A percentile compares a stretch with the other conserved stretches of the same genome.
phyloP scores from a whole-genome alignment of 2,797 vertebrate species.

The Bradypodion ventrale region DNA sequence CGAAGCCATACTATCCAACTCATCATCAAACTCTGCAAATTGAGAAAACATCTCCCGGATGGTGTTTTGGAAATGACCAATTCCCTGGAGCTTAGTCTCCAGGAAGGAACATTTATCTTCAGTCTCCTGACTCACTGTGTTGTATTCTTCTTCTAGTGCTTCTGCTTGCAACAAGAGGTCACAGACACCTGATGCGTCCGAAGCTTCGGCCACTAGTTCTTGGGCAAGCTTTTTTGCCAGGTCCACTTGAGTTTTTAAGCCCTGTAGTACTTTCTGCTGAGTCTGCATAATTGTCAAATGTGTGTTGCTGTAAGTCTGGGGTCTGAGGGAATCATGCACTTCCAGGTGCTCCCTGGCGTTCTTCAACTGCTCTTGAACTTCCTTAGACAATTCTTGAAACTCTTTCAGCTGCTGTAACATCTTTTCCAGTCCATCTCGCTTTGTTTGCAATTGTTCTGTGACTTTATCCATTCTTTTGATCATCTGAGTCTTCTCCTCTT shows the following conservation, averaged over 20 bases:
- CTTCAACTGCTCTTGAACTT: slow-evolving; percentile 84
- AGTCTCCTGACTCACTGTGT: slow-evolving; percentile 78
- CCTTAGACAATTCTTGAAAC: slow-evolving; percentile 87
- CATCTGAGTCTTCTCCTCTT: slow-evolving; percentile 80
- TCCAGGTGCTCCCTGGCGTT: slow-evolving; percentile 86
- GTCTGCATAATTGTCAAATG: slow-evolving; percentile 90
- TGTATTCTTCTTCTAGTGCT: slow-evolving; percentile 83
- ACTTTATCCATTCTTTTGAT: slow-evolving; percentile 82
- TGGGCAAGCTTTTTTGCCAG: slow-evolving; percentile 84
- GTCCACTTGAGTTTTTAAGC: slow-evolving; percentile 83
- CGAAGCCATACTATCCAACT: slow-evolving; percentile 91
- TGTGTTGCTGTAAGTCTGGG: slow-evolving; percentile 90
- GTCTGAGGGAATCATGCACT: slow-evolving; percentile 81
- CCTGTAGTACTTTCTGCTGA: slow-evolving; percentile 89
- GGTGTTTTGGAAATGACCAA: slow-evolving; percentile 94
- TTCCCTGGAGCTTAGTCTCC: slow-evolving; percentile 94
- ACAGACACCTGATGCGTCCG: slow-evolving; percentile 85
- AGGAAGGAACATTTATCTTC: slow-evolving; percentile 87
- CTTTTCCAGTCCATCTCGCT: slow-evolving; percentile 87
- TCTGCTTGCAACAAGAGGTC: slow-evolving; percentile 89
- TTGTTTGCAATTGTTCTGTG: slow-evolving; percentile 84
- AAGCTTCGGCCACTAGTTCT: slow-evolving; percentile 85
- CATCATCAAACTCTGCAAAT: slow-evolving; percentile 96
- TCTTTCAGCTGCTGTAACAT: slow-evolving; percentile 88
- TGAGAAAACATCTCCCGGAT: slow-evolving; percentile 94